Evolutionary conservation across 1,140 invertebrate species (phyloP).

Genomic region (Trialeurodes vaporariorum): DNA sequence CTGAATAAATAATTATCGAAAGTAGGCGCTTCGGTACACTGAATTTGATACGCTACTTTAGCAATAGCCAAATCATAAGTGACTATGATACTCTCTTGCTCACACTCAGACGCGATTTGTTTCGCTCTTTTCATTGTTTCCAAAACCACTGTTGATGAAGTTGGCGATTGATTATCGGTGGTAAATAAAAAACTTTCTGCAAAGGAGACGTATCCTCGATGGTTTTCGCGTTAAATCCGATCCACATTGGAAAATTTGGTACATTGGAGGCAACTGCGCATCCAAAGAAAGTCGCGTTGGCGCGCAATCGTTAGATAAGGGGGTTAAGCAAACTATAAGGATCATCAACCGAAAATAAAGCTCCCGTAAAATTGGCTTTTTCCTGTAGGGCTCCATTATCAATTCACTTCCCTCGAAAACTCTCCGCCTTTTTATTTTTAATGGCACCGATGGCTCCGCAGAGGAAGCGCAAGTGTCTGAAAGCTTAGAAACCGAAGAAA

Average conservation of each 20-base stretch:
- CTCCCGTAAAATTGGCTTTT: too few relatives aligned
- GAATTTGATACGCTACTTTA: slow-evolving; percentile 34
- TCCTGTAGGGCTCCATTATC: too few relatives aligned
- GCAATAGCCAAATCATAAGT: slow-evolving; percentile 35
- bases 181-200: slow-evolving; percentile 31
- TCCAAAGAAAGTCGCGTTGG: neutral
- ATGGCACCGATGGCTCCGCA: too few relatives aligned
- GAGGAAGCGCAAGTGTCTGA: too few relatives aligned
- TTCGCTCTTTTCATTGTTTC: slow-evolving; percentile 32
- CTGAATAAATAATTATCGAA: slow-evolving; percentile 38
- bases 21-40: slow-evolving; percentile 25
- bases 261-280: slow-evolving; percentile 9
- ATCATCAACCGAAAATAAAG: too few relatives aligned
- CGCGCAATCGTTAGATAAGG: too few relatives aligned
- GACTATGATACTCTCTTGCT: slow-evolving; percentile 29
- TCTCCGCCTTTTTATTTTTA: too few relatives aligned
- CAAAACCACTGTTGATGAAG: slow-evolving; percentile 27
- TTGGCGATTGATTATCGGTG: slow-evolving; percentile 33
- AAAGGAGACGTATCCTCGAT: slow-evolving; percentile 19
- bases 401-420: too few relatives aligned
- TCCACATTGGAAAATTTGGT: slow-evolving; percentile 27
- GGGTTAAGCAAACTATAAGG: too few relatives aligned
- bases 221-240: slow-evolving; percentile 27
- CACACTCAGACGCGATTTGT: slow-evolving; percentile 25
- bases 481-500: too few relatives aligned